Percentiles rank a stretch among this genome's conserved stretches.
These are phyloP conservation scores for Byasa hedistus DNA, from an alignment of 2,888 invertebrate genomes.

Conservation along the genomic window DNA sequence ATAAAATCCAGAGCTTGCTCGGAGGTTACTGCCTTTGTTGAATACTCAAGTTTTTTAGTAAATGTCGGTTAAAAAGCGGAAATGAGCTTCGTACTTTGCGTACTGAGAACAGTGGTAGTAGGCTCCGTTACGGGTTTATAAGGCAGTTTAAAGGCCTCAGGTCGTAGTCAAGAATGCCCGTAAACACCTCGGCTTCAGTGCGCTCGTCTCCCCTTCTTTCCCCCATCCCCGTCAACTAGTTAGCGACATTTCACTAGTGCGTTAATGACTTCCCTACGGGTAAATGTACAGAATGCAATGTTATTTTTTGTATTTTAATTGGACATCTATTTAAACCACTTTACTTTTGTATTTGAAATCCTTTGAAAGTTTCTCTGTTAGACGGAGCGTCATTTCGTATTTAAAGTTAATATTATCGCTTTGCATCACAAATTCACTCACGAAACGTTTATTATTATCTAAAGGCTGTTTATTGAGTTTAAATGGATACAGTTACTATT, in stretches of 20 bases:
- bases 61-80: conserved; percentile 37
- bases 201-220: conserved; percentile 34
- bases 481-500: no score
- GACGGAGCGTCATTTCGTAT: conserved; percentile 10
- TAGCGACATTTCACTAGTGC: conserved; percentile 37
- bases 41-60: conserved; percentile 30
- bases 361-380: conserved; percentile 20
- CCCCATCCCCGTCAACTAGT: conserved; percentile 35
- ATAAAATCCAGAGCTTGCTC: conserved; percentile 15
- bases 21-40: conserved; percentile 18
- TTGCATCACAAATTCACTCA: conserved; percentile 4
- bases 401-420: conserved; percentile 20
- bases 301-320: conserved; percentile 28
- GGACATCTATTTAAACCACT: conserved; percentile 23
- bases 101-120: conserved; percentile 42
- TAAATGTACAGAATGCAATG: conserved; percentile 18
- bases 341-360: conserved; percentile 23
- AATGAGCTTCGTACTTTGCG: conserved; percentile 42
- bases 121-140: conserved; percentile 48
- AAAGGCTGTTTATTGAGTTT: no score
- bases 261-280: conserved; percentile 34
- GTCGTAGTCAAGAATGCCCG: conserved; percentile 40
- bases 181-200: conserved; percentile 45
- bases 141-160: conserved; percentile 48
- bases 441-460: no score